Evolutionary conservation across 2,797 vertebrate genomes (phyloP).

Genomic region (Etheostoma perlongum): DNA sequence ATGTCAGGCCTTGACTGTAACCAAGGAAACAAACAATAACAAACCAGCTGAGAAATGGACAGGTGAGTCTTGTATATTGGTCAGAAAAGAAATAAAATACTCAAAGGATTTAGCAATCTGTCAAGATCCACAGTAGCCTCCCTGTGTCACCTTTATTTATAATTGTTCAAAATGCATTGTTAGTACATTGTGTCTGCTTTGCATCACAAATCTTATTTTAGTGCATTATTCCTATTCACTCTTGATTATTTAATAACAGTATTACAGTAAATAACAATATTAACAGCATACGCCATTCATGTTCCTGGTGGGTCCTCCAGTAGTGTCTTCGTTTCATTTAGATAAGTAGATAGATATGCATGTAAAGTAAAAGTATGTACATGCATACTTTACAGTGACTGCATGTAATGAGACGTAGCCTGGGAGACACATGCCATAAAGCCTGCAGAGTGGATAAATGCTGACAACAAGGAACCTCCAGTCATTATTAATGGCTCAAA

Average conservation of each 20-base stretch:
- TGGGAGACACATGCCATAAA: slow-evolving; percentile 55
- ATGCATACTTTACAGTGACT: slow-evolving; percentile 18
- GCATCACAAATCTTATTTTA: not conserved
- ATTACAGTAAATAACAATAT: not conserved
- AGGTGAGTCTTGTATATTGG: slow-evolving; percentile 31
- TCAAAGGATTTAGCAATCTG: slow-evolving; percentile 22
- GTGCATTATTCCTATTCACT: not conserved
- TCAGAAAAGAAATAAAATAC: slow-evolving; percentile 4
- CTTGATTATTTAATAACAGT: slow-evolving; percentile 5
- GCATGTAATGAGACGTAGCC: slow-evolving; percentile 36
- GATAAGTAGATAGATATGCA: slow-evolving; percentile 8
- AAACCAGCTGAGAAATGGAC: slow-evolving; percentile 66
- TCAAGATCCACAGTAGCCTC: slow-evolving; percentile 1
- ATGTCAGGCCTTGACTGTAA: slow-evolving; percentile 66
- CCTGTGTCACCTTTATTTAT: slow-evolving; percentile 6
- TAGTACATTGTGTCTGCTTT: not conserved
- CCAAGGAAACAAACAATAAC: slow-evolving; percentile 75
- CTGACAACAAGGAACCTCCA: slow-evolving; percentile 74
- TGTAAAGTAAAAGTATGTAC: not conserved
- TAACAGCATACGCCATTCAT: not conserved
- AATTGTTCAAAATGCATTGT: not conserved
- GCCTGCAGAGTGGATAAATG: slow-evolving; percentile 59
- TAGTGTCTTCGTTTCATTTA: slow-evolving; percentile 5
- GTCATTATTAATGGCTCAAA: slow-evolving; percentile 72
- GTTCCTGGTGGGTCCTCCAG: not conserved